A percentile compares a stretch with the other conserved stretches of the same genome.
Conservation (phyloP, 2,797 vertebrate genomes). For the Hypotaenidia okinawae region DNA sequence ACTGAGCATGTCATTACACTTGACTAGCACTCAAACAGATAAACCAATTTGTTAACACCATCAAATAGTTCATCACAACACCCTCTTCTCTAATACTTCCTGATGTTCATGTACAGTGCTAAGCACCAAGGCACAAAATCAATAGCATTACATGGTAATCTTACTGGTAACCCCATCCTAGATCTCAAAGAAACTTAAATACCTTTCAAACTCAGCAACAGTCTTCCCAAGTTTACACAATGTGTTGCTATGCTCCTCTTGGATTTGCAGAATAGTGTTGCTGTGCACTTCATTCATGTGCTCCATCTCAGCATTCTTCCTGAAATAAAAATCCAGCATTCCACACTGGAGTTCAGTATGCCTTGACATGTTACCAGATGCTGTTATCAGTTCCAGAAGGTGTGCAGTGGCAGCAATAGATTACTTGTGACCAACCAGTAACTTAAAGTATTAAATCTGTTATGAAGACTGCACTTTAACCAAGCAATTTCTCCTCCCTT, state of each 20-base stretch:
- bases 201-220: conserved; percentile 86
- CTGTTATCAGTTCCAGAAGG: not conserved
- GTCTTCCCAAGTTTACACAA: conserved; percentile 76
- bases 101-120: rapidly evolving
- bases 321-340: conserved; percentile 46
- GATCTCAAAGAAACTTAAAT: not conserved
- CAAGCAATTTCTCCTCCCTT: not conserved
- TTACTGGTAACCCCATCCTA: not conserved
- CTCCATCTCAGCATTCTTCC: conserved; percentile 79
- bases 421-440: not conserved
- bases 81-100: not conserved
- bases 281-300: conserved; percentile 70
- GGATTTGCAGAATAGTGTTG: conserved; percentile 67
- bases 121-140: not conserved
- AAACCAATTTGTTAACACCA: not conserved
- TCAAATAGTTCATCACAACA: not conserved
- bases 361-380: not conserved
- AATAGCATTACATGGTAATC: not conserved
- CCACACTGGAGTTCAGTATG: rapidly evolving
- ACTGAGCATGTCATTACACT: not conserved
- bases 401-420: not conserved
- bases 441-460: not conserved
- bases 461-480: not conserved
- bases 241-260: conserved; percentile 74
- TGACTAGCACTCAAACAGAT: not conserved